A percentile compares a stretch with the other conserved stretches of the same genome.
Conservation (phyloP, 2,888 invertebrate genomes). For the Pterostichus madidus region DNA sequence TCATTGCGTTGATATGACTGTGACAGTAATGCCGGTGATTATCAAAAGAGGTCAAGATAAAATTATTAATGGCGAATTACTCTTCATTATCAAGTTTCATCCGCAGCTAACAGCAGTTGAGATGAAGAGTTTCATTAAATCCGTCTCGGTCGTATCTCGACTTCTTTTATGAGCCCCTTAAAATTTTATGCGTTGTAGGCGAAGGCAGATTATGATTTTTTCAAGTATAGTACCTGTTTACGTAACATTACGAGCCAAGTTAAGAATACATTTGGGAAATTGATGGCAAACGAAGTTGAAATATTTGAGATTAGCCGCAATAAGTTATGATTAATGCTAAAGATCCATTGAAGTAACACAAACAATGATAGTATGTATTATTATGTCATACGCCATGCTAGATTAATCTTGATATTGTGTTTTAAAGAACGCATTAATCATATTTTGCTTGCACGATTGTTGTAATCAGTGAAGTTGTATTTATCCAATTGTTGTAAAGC, state of each 20-base stretch:
- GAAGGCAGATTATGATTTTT: conserved; percentile 42
- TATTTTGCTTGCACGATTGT: conserved; percentile 41
- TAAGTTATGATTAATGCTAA: conserved; percentile 55
- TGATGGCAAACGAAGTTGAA: conserved; percentile 40
- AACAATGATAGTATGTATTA: conserved; percentile 46
- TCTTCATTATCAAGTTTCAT: conserved; percentile 47
- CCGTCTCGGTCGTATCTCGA: conserved; percentile 33
- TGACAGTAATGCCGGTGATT: conserved; percentile 41
- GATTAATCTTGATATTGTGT: conserved; percentile 49
- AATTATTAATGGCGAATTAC: conserved; percentile 41
- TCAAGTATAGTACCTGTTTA: conserved; percentile 49
- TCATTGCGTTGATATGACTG: conserved; percentile 17
- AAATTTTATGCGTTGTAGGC: conserved; percentile 41
- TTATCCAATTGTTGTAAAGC: conserved; percentile 42
- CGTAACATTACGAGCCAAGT: conserved; percentile 46
- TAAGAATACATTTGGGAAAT: conserved; percentile 48
- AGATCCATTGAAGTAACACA: conserved; percentile 32
- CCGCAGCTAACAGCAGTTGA: conserved; percentile 6
- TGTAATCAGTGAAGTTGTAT: conserved; percentile 21
- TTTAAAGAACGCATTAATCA: conserved; percentile 47
- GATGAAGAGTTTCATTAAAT: conserved; percentile 54
- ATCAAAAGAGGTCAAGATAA: conserved; percentile 47
- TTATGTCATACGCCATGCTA: conserved; percentile 36
- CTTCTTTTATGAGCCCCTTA: conserved; percentile 39
- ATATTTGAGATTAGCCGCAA: conserved; percentile 52